These are phyloP conservation scores for Rhagoletis zephyria DNA, from an alignment of 1,140 invertebrate genomes.

Conservation along the genomic window DNA sequence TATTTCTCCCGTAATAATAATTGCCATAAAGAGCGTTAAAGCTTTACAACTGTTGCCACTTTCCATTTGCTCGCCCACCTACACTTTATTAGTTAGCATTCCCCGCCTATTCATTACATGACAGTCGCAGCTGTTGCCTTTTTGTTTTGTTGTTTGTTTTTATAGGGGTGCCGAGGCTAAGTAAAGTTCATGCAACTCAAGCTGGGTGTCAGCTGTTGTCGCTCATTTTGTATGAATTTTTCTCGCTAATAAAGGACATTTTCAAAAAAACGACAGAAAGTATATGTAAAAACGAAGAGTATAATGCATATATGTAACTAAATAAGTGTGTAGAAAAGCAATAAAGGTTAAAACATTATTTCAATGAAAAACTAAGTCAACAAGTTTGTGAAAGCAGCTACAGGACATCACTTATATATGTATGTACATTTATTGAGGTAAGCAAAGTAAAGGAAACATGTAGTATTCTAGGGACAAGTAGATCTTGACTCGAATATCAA, in stretches of 20 bases:
- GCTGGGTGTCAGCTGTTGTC: neutral
- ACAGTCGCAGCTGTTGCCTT: conserved; percentile 13
- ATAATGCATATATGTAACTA: neutral
- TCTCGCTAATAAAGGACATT: neutral
- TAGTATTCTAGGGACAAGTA: too few species aligned
- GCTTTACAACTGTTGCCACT: neutral
- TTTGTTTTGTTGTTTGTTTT: neutral
- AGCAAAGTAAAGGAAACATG: neutral
- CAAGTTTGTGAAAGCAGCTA: neutral
- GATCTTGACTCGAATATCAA: too few species aligned
- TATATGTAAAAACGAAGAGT: neutral
- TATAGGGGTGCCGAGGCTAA: conserved; percentile 1
- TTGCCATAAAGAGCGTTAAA: neutral
- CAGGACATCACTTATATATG: neutral
- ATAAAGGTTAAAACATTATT: neutral
- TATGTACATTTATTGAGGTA: neutral
- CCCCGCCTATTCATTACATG: neutral
- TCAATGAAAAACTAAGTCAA: neutral
- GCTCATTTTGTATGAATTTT: neutral
- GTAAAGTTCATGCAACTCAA: conserved; percentile 36
- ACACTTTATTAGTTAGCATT: too few species aligned
- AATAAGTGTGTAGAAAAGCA: neutral
- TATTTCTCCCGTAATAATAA: neutral
- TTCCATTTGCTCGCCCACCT: neutral
- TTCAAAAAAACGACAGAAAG: neutral